A percentile compares a stretch with the other conserved stretches of the same genome.
Evolutionary conservation across 2,113 vertebrate genomes (phyloP).

Genomic region (Phrynosoma platyrhinos): DNA sequence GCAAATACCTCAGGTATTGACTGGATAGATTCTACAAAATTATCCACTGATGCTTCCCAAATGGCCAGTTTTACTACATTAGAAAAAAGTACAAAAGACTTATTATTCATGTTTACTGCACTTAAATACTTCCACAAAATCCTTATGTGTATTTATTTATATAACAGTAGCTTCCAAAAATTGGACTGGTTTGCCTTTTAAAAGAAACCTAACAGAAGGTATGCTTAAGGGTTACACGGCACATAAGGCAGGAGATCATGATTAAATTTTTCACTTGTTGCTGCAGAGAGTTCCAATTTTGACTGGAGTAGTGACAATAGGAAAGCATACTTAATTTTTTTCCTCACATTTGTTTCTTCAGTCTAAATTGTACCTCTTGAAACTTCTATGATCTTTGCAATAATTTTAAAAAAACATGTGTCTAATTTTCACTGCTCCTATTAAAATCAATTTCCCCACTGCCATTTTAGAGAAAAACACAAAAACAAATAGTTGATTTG

Average conservation of each 20-base stretch:
- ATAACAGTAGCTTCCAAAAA: background rate
- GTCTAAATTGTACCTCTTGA: background rate
- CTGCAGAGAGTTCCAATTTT: background rate
- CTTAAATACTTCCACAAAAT: background rate
- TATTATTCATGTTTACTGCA: background rate
- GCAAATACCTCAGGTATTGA: conserved; percentile 93
- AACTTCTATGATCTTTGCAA: background rate
- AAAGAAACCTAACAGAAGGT: background rate
- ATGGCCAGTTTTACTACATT: conserved; percentile 95
- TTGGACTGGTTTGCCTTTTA: background rate
- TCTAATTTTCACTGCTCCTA: background rate
- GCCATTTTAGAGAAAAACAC: background rate
- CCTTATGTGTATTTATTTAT: conserved; percentile 23
- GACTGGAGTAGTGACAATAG: background rate
- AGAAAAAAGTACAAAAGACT: conserved; percentile 43
- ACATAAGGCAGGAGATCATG: background rate
- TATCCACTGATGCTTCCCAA: conserved; percentile 95
- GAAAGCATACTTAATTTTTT: background rate
- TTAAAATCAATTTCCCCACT: background rate
- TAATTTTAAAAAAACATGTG: background rate
- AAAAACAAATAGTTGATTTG: background rate
- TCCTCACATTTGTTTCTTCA: background rate
- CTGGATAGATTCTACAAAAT: conserved; percentile 97
- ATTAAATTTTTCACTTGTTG: background rate
- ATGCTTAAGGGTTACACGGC: background rate